These are phyloP conservation scores for Alectura lathami DNA, from an alignment of 2,113 vertebrate genomes.

Conservation along the genomic window DNA sequence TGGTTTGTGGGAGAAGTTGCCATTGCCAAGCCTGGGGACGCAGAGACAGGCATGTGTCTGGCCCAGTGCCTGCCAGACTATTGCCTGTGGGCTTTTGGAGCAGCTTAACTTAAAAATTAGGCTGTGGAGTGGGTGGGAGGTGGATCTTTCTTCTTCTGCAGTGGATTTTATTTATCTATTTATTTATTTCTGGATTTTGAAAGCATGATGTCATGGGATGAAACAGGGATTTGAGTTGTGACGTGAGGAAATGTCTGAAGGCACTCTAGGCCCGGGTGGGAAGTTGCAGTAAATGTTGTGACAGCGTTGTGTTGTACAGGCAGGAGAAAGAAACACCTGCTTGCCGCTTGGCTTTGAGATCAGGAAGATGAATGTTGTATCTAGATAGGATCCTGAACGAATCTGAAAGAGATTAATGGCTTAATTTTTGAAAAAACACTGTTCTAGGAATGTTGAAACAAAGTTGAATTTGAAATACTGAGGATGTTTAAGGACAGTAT, in stretches of 20 bases:
- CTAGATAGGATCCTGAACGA: background rate
- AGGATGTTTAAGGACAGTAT: background rate
- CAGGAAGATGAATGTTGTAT: background rate
- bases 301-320: background rate
- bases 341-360: background rate
- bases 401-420: slow-evolving; percentile 6
- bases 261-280: background rate
- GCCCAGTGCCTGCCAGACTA: background rate
- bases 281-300: accelerated
- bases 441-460: background rate
- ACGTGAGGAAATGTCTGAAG: accelerated
- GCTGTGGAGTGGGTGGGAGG: background rate
- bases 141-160: background rate
- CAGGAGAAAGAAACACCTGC: background rate
- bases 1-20: background rate
- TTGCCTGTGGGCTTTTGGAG: background rate
- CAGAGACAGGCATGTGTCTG: background rate
- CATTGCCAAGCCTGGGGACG: background rate
- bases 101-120: background rate
- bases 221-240: background rate
- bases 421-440: background rate
- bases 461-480: background rate
- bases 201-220: background rate
- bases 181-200: background rate
- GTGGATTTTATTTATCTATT: background rate